Evolutionary conservation across 2,888 invertebrate species (phyloP).

Genomic region (Gortyna flavago): DNA sequence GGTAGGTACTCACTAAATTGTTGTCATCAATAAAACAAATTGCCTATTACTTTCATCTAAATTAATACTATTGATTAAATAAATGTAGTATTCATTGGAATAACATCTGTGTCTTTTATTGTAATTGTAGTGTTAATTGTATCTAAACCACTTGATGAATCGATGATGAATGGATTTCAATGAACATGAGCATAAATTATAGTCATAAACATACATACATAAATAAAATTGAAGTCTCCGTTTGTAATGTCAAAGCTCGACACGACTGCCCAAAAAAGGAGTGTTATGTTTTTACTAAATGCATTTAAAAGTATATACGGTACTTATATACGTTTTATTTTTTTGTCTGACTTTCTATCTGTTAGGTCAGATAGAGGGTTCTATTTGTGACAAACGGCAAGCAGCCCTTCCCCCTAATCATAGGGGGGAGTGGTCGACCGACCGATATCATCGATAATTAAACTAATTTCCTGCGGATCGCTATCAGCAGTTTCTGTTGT

Average conservation of each 20-base stretch:
- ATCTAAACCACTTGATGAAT: background rate
- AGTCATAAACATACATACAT: too few relatives aligned
- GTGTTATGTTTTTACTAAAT: too few relatives aligned
- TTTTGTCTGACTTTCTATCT: too few relatives aligned
- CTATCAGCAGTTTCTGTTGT: slow-evolving; percentile 38
- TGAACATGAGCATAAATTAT: background rate
- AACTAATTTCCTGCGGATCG: background rate
- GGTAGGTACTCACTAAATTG: slow-evolving; percentile 11
- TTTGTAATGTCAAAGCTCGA: too few relatives aligned
- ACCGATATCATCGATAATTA: too few relatives aligned
- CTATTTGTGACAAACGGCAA: background rate
- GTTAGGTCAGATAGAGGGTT: background rate
- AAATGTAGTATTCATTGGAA: slow-evolving; percentile 9
- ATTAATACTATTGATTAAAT: slow-evolving; percentile 20
- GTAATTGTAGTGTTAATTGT: slow-evolving; percentile 10
- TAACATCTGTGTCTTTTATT: background rate
- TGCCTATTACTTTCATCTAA: slow-evolving; percentile 22
- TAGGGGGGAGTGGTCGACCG: too few relatives aligned
- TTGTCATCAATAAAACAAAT: slow-evolving; percentile 32
- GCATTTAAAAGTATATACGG: too few relatives aligned
- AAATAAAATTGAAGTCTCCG: too few relatives aligned
- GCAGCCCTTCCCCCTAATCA: too few relatives aligned
- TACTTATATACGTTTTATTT: too few relatives aligned
- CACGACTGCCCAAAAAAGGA: too few relatives aligned
- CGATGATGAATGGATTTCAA: background rate